Base-by-base conservation (phyloP, 1,140 invertebrate genomes). In the Bombus haemorrhoidalis region DNA sequence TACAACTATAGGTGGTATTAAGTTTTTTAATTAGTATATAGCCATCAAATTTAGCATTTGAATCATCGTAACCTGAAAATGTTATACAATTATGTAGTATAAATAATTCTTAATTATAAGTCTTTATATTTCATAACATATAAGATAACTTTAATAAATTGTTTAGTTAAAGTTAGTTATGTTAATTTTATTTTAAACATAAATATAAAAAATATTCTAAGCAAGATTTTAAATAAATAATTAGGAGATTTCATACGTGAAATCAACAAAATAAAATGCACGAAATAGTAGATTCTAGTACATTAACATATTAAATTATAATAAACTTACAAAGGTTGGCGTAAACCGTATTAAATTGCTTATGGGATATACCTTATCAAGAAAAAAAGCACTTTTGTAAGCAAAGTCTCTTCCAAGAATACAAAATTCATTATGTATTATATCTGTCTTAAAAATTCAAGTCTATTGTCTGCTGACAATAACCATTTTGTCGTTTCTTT, bases 1-100 rank as follows among this genome's bases (percentile, higher is more conserved):
- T 98, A 82, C 96, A 96, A 82, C 96, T 97, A 92, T 98, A 98
- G 13, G 96, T 98, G 8, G 99, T 97, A 68, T 97, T 93, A 25
- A 99, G 91, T 94, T 98, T 95, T 37, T 99, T 97, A 13, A 98
- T 95, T 0, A 98, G 98, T 88, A 98, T 98, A 90, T 95, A 98
- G 8, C 98, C 98, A 90, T 94, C 96, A 92, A 98, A 98, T 91
- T 97, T 97, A 28, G 95, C 95, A 59, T 95, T 94, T 80, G 95
- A 86, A 91, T 94, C 93, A 89, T 95, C 91, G 85, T 92, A 25
- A 95, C 92, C 93, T 96, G 86, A 74, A 89, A 95, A 95, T 94
- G 72, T 43, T 3, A 34, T 89, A 32, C 1, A 13, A 32, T 32
- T 59, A 28, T 6, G 18, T 34, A 66, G 3, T 68, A 10, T 34